These are phyloP conservation scores for Neopelma chrysocephalum DNA, from an alignment of 2,797 vertebrate species.

Conservation along the genomic window DNA sequence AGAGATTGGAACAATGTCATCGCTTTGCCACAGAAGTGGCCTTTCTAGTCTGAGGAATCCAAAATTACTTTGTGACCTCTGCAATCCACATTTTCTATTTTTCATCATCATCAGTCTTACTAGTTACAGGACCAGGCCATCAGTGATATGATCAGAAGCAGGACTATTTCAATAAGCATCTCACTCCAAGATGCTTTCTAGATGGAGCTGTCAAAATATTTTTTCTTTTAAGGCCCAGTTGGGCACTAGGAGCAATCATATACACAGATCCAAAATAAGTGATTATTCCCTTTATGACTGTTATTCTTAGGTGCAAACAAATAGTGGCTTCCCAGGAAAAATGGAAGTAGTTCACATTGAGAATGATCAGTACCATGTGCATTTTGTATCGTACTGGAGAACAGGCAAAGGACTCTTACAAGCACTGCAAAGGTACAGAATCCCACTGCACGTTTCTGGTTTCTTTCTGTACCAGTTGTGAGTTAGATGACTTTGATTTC, in stretches of 20 bases:
- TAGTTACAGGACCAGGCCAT: neutral
- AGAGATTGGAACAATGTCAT: neutral
- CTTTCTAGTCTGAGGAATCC: neutral
- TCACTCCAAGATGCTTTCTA: neutral
- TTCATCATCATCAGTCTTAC: neutral
- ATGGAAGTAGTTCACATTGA: neutral
- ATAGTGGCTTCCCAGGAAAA: neutral
- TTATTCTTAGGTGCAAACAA: neutral
- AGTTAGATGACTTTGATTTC: neutral
- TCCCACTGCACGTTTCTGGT: neutral
- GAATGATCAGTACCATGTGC: neutral
- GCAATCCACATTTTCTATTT: neutral
- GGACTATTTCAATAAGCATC: neutral
- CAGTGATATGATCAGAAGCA: neutral
- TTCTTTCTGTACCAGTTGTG: neutral
- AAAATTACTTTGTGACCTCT: neutral
- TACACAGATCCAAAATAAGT: neutral
- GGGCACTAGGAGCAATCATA: neutral
- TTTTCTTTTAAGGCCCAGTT: neutral
- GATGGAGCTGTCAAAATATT: neutral
- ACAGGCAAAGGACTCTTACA: neutral
- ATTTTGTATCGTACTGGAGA: neutral
- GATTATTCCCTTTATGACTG: neutral
- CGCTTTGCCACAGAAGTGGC: neutral
- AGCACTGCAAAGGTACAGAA: neutral